phyloP scores from a whole-genome alignment of 1,140 invertebrate genomes.

The Macrosteles quadrilineatus region DNA sequence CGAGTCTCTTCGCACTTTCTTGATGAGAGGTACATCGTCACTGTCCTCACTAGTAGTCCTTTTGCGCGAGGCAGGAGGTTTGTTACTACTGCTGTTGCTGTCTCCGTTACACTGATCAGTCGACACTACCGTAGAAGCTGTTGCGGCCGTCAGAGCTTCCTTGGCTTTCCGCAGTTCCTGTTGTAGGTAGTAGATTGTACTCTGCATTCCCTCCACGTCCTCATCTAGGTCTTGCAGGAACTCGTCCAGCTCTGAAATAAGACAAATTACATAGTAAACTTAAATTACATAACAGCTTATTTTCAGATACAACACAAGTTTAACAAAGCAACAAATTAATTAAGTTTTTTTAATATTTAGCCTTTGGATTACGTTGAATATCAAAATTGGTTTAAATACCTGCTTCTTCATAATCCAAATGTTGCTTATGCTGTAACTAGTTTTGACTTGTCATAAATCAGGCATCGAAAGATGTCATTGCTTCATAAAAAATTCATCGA shows the following conservation, averaged over 20 bases:
- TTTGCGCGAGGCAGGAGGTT: conserved; percentile 28
- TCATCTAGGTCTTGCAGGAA: conserved; percentile 95
- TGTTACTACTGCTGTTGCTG: conserved; percentile 42
- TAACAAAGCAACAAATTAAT: no score
- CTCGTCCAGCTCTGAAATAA: conserved; percentile 86
- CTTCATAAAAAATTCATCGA: no score
- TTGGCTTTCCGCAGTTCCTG: conserved; percentile 83
- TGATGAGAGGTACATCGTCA: conserved; percentile 51
- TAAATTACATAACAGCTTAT: no score
- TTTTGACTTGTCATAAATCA: no score
- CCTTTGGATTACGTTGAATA: no score
- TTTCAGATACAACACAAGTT: no score
- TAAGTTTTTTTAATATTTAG: no score
- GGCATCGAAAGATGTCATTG: no score
- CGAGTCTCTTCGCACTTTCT: conserved; percentile 66
- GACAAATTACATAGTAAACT: no score
- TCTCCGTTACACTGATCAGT: conserved; percentile 47
- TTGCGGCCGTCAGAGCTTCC: conserved; percentile 56
- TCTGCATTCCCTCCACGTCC: conserved; percentile 98
- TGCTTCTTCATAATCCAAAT: no score
- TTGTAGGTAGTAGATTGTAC: conserved; percentile 92
- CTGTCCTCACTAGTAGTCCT: conserved; percentile 51
- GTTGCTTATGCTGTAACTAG: no score
- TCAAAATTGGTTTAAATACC: no score
- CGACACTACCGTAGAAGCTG: conserved; percentile 45